These are phyloP conservation scores for Chanos chanos DNA, from an alignment of 2,797 vertebrate species.

Conservation along the genomic window DNA sequence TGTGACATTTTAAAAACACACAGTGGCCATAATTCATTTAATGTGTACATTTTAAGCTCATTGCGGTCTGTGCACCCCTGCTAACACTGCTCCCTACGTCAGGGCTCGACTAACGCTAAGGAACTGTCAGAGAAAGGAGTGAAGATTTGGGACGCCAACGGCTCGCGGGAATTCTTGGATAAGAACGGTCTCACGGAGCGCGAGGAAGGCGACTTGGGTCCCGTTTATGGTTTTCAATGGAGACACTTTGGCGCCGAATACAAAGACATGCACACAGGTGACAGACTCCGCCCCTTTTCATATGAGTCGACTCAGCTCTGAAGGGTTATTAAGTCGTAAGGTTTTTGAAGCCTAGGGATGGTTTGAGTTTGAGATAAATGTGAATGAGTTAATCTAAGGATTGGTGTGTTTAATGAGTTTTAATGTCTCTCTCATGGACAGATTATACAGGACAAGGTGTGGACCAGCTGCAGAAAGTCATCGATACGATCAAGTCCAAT, in stretches of 20 bases:
- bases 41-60: neutral
- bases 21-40: neutral
- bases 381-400: too few species aligned
- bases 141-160: conserved; percentile 97
- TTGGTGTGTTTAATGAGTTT: neutral
- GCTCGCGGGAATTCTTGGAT: conserved; percentile 88
- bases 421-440: conserved; percentile 45
- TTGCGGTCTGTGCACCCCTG: neutral
- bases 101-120: conserved; percentile 96
- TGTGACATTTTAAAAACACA: neutral
- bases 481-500: conserved; percentile 89
- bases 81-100: neutral
- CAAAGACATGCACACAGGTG: conserved; percentile 88
- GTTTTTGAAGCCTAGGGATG: too few species aligned
- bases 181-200: conserved; percentile 82
- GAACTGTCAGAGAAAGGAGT: conserved; percentile 92
- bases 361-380: too few species aligned
- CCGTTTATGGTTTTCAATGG: conserved; percentile 98
- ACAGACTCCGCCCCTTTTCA: too few species aligned
- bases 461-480: conserved; percentile 91
- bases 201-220: conserved; percentile 93
- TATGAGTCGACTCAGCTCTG: too few species aligned
- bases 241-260: conserved; percentile 96
- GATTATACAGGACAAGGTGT: conserved; percentile 92
- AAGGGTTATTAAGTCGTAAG: too few species aligned